Percentiles rank a stretch among this genome's conserved stretches.
Conservation (phyloP, 2,888 invertebrate species). For the Drosophila conformis region DNA sequence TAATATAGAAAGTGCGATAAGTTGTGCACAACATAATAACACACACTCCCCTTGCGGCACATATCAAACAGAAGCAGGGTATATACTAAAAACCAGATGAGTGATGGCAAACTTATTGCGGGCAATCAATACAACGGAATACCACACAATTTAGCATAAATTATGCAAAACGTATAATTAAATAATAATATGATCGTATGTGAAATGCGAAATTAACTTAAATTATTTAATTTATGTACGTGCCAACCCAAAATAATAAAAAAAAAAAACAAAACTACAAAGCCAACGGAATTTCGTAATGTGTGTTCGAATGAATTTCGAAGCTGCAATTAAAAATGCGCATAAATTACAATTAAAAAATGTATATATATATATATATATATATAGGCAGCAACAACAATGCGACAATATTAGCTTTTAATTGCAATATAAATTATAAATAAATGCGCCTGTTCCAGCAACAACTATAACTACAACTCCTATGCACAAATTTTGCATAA, state of each 20-base stretch:
- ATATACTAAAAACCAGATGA: conserved; percentile 30
- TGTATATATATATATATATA: not conserved
- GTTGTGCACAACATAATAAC: not conserved
- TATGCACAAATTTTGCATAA: conserved; percentile 66
- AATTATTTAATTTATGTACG: conserved; percentile 74
- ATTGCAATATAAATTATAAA: conserved; percentile 77
- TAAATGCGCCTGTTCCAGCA: conserved; percentile 51
- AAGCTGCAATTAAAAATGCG: conserved; percentile 68
- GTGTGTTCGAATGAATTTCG: conserved; percentile 10
- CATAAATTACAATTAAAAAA: conserved; percentile 66
- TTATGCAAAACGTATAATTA: conserved; percentile 69
- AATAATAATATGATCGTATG: conserved; percentile 72
- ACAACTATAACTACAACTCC: conserved; percentile 18
- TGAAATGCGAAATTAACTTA: conserved; percentile 66
- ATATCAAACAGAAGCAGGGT: not conserved
- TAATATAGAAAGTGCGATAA: not conserved
- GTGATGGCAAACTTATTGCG: conserved; percentile 43
- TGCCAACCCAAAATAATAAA: conserved; percentile 3
- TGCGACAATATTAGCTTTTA: conserved; percentile 73
- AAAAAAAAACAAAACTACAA: conserved; percentile 17
- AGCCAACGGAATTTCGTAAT: conserved; percentile 40
- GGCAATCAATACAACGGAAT: conserved; percentile 40
- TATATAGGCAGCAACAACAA: conserved; percentile 2
- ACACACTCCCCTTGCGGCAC: not conserved
- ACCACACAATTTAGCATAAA: conserved; percentile 64